These are phyloP conservation scores for Spheniscus mendiculus DNA, from an alignment of 2,113 vertebrate species.

Conservation along the genomic window DNA sequence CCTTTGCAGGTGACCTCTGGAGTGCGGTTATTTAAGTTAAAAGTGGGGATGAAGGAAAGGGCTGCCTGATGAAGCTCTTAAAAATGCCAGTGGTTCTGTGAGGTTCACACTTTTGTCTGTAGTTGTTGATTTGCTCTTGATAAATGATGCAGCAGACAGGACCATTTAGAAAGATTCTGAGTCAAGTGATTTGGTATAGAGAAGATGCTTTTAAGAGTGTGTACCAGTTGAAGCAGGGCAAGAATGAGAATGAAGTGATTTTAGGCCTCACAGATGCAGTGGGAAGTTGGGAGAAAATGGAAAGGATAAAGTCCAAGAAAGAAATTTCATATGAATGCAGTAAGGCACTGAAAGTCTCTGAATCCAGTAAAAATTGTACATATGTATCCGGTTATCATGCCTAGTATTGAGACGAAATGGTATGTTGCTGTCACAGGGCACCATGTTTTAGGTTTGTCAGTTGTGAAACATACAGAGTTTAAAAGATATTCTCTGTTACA, in stretches of 20 bases:
- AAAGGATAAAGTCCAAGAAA: neutral
- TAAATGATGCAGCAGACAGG: neutral
- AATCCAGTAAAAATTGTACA: neutral
- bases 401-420: neutral
- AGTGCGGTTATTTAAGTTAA: neutral
- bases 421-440: rapidly evolving
- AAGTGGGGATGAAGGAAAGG: neutral
- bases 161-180: neutral
- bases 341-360: neutral
- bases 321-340: neutral
- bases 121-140: neutral
- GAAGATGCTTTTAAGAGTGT: neutral
- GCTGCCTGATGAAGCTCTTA: neutral
- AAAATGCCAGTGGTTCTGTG: neutral
- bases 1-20: neutral
- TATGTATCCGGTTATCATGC: neutral
- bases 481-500: neutral
- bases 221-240: neutral
- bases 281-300: neutral
- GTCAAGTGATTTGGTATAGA: neutral
- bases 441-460: neutral
- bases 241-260: neutral
- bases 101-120: rapidly evolving
- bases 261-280: neutral
- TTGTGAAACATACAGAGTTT: neutral